phyloP scores from a whole-genome alignment of 2,888 invertebrate genomes.

The Drosophila neoperkinsi region DNA sequence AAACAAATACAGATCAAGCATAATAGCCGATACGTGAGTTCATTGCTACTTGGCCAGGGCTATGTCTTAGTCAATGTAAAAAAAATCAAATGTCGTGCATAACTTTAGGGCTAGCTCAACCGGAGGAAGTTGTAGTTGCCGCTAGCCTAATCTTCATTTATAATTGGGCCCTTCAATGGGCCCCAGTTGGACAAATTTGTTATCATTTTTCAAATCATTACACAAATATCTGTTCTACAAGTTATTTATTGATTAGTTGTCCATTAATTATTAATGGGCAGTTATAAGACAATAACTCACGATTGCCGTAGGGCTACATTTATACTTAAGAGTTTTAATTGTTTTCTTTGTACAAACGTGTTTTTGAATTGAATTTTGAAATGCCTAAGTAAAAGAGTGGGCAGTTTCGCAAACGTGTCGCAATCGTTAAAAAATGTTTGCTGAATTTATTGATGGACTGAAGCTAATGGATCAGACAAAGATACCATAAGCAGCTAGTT shows the following conservation, averaged over 20 bases:
- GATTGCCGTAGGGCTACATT: neutral
- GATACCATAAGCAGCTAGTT: conserved; percentile 6
- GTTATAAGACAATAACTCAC: neutral
- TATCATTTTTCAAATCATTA: conserved; percentile 1
- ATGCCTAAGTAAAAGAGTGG: neutral
- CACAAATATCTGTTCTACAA: conserved; percentile 1
- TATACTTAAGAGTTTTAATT: neutral
- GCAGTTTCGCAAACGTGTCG: neutral
- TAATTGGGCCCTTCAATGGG: conserved; percentile 5
- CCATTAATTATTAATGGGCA: conserved; percentile 9
- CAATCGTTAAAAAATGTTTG: conserved; percentile 10
- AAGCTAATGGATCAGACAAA: conserved; percentile 33
- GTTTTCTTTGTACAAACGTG: conserved; percentile 18
- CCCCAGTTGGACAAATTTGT: neutral
- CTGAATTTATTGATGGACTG: conserved; percentile 14
- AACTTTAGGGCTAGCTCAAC: neutral
- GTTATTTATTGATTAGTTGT: neutral
- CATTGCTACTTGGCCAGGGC: conserved; percentile 44
- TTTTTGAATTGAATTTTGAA: conserved; percentile 23
- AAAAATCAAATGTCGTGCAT: neutral
- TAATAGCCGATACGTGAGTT: conserved; percentile 35
- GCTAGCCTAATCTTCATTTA: neutral
- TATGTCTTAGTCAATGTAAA: conserved; percentile 18
- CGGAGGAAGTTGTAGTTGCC: conserved; percentile 28
- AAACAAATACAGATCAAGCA: neutral